Percentiles rank a stretch among this genome's conserved stretches.
phyloP scores from a whole-genome alignment of 2,113 vertebrate genomes.

The Cacatua alba region DNA sequence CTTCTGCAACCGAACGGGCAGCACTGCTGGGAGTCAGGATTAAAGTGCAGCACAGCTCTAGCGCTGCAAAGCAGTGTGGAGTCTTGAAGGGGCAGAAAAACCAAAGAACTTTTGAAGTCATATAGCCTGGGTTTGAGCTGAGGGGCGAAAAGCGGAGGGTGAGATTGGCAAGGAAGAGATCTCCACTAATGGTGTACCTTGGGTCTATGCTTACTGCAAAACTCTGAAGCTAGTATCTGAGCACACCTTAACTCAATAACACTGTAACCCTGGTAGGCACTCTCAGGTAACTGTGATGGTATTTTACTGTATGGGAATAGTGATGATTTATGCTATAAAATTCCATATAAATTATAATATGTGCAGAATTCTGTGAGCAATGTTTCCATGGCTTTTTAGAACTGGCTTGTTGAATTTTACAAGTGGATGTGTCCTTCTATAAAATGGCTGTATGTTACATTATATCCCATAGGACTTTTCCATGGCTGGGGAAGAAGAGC shows the following conservation, averaged over 20 bases:
- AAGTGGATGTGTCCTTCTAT: background rate
- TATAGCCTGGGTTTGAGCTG: background rate
- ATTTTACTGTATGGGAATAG: background rate
- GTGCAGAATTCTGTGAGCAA: background rate
- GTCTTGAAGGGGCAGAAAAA: background rate
- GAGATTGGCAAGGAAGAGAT: background rate
- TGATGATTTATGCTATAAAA: background rate
- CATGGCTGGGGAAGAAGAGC: background rate
- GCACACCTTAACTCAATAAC: accelerated
- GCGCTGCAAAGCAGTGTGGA: background rate
- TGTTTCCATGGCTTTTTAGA: background rate
- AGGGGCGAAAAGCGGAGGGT: background rate
- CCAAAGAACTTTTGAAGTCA: background rate
- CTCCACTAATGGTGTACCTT: background rate
- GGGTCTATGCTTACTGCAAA: background rate
- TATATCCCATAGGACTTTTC: background rate
- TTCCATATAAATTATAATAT: background rate
- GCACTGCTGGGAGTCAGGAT: background rate
- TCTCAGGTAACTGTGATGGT: accelerated
- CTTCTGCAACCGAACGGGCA: background rate
- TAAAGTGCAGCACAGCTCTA: background rate
- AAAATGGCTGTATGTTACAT: background rate
- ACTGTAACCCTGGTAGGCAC: background rate
- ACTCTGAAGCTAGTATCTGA: background rate
- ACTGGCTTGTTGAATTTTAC: background rate